Evolutionary conservation across 2,113 vertebrate genomes (phyloP), one percentile per base, ranked within the genome.

Genomic region (Canis aureus): DNA sequence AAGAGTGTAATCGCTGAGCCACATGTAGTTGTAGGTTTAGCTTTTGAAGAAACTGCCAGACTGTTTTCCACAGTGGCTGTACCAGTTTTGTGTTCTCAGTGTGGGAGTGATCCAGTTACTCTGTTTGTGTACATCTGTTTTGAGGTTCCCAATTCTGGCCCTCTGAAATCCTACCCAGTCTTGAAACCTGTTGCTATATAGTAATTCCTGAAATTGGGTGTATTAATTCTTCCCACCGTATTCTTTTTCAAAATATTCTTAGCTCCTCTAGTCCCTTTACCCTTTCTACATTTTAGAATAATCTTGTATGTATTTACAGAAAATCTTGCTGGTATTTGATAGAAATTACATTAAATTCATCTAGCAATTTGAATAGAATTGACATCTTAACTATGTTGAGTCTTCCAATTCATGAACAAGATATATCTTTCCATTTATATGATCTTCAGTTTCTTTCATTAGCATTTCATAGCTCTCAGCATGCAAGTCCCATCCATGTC

Each of bases 251-350:
- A 55, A 66, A 59, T 74, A 51, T 8, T 81, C 82, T 59, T 51
- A 94, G 25, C 3, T 53, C 8, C 67, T 76, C 32, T 15, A 32
- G 29, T 64, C 64, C 82, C 64, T 81, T 85, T 74, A 22, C 17
- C 64, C n/a, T 59, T 94, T 95, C 69, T 27, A 20, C 35, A 92
- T 84, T 71, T 92, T 89, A 89, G 60, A 55, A 53, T 79, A 84
- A 66, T 95, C 32, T 57, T 85, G 10, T 49, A 23, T 19, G 32
- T 27, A 38, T 57, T 43, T 92, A n/a, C 62, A 81, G 89, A 94
- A 87, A 49, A 19, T 64, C 62, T 69, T 86, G 15, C 55, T 86
- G n/a, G 20, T 35, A 49, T 85, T 94, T 94, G 62, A 83, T 59
- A 93, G 84, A 76, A 76, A 92, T 59, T 89, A 35, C 35, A 53